phyloP scores from a whole-genome alignment of 2,113 vertebrate genomes.

The Trinectes maculatus region DNA sequence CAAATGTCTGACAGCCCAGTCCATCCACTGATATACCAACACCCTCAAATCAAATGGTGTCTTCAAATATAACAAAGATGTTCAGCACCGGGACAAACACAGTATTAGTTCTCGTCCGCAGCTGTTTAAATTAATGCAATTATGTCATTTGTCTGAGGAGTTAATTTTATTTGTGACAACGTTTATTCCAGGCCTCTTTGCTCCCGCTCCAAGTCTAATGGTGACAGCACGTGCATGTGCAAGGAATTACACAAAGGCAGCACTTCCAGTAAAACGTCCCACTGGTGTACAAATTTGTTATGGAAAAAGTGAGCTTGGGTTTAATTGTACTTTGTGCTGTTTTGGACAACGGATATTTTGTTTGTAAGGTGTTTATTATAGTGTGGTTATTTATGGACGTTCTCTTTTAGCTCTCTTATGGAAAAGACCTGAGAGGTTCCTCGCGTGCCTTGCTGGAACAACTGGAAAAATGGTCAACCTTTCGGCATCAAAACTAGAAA shows the following conservation, averaged over 20 bases:
- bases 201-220: constrained; percentile 44
- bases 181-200: constrained; percentile 38
- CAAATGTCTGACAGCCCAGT: constrained; percentile 9
- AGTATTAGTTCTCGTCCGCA: constrained; percentile 2
- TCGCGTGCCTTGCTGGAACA: constrained; percentile 5
- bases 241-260: constrained; percentile 53
- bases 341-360: constrained; percentile 35
- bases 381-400: too few species aligned
- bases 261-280: constrained; percentile 51
- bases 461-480: constrained; percentile 15
- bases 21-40: background rate
- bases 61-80: constrained; percentile 24
- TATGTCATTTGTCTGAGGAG: constrained; percentile 39
- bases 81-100: background rate
- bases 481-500: constrained; percentile 36
- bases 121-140: constrained; percentile 31
- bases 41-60: background rate
- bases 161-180: constrained; percentile 50
- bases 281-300: constrained; percentile 46
- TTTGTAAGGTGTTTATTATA: constrained; percentile 36
- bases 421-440: constrained; percentile 15
- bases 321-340: constrained; percentile 42
- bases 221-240: constrained; percentile 50
- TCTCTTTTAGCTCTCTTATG: constrained; percentile 13
- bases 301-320: constrained; percentile 52